Evolutionary conservation across 2,888 invertebrate genomes (phyloP), one percentile per base, ranked within the genome.

Genomic region (Mythimna impura): DNA sequence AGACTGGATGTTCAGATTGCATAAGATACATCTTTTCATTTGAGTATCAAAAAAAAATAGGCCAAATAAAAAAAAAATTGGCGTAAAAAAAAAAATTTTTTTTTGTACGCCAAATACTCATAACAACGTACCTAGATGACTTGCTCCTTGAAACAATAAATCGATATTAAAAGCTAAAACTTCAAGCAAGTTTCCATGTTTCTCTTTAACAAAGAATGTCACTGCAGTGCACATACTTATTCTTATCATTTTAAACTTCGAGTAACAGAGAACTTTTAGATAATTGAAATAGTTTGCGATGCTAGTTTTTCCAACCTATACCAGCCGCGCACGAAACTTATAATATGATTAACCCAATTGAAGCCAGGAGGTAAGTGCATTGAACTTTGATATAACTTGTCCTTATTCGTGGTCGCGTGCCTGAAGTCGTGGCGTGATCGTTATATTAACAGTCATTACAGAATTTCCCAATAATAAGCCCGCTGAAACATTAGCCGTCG

Each of bases 401-500:
- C 86, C 89, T 88, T 88, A 87, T 89, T 89, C 87, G 89, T 81
- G 80, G 88, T 95, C 90, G 95, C 95, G 95, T 95, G 95, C 88
- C 89, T 84, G 73, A 80, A 80, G 80, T 82, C 82, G 83, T 94
- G 83, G 94, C 95, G 94, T 95, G 95, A 85, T 92, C 92, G 91
- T 90, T 91, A 90, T 91, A 94, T 95, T 94, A 94, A 93, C 92
- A 94, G 93, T 94, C 94, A 95, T 95, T 95, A 95, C 93, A 92
- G 92, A 94, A 95, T 94, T 93, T 94, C 89, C 93, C 94, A 94
- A 95, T 96, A 96, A 94, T 94, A 94, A 94, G 92, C 90, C 89
- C 84, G 85, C 86, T 91, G 92, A 91, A 94, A 94, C 93, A 94
- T 95, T 94, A 94, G 91, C 88, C 89, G 89, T 89, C 89, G 89